These are phyloP conservation scores for Eilema sororculum DNA, from an alignment of 2,888 invertebrate species.

Conservation along the genomic window DNA sequence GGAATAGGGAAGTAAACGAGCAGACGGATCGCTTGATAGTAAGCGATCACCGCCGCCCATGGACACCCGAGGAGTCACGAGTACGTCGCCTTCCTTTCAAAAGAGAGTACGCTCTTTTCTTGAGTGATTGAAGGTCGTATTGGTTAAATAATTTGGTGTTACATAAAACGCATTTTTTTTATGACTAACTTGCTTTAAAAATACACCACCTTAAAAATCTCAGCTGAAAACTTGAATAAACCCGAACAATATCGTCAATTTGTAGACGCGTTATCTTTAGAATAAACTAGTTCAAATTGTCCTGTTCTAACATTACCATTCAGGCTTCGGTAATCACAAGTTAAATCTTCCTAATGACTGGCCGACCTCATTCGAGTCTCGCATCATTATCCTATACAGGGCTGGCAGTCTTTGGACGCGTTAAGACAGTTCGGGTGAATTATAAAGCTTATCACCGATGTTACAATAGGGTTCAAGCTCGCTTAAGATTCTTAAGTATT, in stretches of 20 bases:
- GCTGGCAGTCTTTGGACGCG: conserved; percentile 36
- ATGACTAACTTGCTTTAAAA: neutral
- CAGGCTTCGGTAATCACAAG: conserved; percentile 50
- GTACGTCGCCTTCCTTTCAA: too few relatives aligned
- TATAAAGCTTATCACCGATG: neutral
- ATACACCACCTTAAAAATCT: neutral
- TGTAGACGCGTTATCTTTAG: conserved; percentile 32
- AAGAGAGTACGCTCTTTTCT: too few relatives aligned
- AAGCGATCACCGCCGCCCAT: too few relatives aligned
- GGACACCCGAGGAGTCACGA: too few relatives aligned
- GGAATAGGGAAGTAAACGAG: too few relatives aligned
- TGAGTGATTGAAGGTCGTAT: too few relatives aligned
- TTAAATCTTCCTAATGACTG: conserved; percentile 58
- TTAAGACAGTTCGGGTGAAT: conserved; percentile 2
- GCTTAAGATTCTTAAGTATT: neutral
- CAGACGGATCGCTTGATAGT: too few relatives aligned
- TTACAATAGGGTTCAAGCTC: neutral
- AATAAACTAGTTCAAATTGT: conserved; percentile 51
- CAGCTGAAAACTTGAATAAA: neutral
- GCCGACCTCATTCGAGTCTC: conserved; percentile 47
- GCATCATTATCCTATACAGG: conserved; percentile 50
- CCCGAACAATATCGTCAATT: conserved; percentile 14
- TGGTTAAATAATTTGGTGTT: too few relatives aligned
- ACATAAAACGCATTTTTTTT: neutral
- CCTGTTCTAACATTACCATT: conserved; percentile 52